phyloP scores from a whole-genome alignment of 2,797 vertebrate species.

The Pantherophis vulpinus region DNA sequence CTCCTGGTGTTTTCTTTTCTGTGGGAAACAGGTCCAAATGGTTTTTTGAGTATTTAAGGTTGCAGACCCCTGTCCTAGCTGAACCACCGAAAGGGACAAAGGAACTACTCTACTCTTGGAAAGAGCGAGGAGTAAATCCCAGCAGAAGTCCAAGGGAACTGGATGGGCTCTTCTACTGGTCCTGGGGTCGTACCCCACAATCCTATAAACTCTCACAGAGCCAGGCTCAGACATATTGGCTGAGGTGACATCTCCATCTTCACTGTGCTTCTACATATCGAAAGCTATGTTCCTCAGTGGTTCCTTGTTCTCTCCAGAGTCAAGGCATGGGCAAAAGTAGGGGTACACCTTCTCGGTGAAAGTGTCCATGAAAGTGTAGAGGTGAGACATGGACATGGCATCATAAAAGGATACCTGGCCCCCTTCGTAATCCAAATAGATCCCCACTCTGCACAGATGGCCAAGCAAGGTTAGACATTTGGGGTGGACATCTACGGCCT shows the following conservation, averaged over 20 bases:
- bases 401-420: conserved; percentile 69
- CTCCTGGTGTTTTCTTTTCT: too few relatives aligned
- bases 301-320: conserved; percentile 62
- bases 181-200: not conserved
- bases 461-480: conserved; percentile 29
- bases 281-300: conserved; percentile 55
- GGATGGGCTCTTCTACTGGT: not conserved
- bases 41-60: too few relatives aligned
- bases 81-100: not conserved
- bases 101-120: not conserved
- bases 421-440: conserved; percentile 68
- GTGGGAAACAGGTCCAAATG: too few relatives aligned
- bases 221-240: not conserved
- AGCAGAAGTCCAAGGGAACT: not conserved
- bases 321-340: conserved; percentile 72
- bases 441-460: conserved; percentile 44
- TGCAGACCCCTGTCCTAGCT: too few relatives aligned
- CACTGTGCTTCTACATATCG: not conserved
- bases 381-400: conserved; percentile 43
- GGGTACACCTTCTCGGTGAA: conserved; percentile 68
- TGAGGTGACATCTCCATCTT: not conserved
- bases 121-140: not conserved
- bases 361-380: conserved; percentile 67
- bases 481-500: conserved; percentile 64
- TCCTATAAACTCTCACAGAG: not conserved